Conservation (phyloP, 2,113 vertebrate genomes). For the Ictalurus punctatus region DNA sequence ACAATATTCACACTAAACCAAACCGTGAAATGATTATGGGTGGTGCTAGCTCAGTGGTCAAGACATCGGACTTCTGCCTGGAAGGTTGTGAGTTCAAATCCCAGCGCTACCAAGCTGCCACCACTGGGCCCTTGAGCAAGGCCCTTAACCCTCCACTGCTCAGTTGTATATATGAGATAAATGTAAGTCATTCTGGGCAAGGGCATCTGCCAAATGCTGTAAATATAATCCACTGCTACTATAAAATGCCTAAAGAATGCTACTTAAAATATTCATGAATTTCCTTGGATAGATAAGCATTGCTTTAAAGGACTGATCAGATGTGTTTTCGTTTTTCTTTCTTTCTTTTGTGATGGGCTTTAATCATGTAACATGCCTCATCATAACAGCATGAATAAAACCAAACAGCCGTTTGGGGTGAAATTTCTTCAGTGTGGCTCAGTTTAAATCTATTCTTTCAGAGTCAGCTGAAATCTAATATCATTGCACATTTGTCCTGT, state of each 20-base stretch:
- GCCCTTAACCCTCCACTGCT: too few species aligned
- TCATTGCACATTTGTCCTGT: slow-evolving; percentile 39
- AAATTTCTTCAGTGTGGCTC: slow-evolving; percentile 13
- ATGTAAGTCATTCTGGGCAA: too few species aligned
- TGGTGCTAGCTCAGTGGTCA: too few species aligned
- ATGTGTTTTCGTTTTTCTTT: background rate
- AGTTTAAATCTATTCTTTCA: slow-evolving; percentile 1
- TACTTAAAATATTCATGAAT: background rate
- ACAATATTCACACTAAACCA: background rate
- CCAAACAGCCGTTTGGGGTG: background rate
- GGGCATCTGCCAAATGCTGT: too few species aligned
- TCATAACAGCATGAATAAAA: slow-evolving; percentile 8
- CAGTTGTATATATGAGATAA: too few species aligned
- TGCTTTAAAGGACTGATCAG: background rate
- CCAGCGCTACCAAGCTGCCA: too few species aligned
- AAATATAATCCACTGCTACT: slow-evolving; percentile 2
- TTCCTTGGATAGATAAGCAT: background rate
- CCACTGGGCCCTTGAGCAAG: too few species aligned
- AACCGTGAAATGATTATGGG: background rate
- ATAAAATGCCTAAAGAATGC: slow-evolving; percentile 9
- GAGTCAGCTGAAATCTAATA: background rate
- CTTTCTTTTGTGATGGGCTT: background rate
- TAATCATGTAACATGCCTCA: background rate
- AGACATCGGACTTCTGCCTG: too few species aligned
- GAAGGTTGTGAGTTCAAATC: too few species aligned